Percentiles rank a stretch among this genome's conserved stretches.
These are phyloP conservation scores for Imbricaverruca yamaguchii DNA, from an alignment of 2,888 invertebrate species.

Conservation along the genomic window DNA sequence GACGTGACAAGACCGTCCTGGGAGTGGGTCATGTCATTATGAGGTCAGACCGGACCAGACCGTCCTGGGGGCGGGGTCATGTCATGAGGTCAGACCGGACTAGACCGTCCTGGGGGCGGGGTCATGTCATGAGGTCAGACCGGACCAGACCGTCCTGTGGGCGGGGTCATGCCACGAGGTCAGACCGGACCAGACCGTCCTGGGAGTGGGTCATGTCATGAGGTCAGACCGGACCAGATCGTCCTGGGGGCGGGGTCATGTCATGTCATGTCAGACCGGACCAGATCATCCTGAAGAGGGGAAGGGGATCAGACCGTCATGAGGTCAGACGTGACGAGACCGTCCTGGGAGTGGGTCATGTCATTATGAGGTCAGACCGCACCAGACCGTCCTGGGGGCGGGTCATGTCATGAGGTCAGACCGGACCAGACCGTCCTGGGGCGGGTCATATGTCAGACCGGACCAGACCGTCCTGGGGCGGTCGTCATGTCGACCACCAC, in stretches of 20 bases:
- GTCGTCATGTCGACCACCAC: too few species aligned
- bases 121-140: conserved; percentile 53
- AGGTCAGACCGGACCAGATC: conserved; percentile 84
- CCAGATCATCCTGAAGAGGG: conserved; percentile 72
- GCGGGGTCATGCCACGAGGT: too few species aligned
- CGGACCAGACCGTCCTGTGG: conserved; percentile 79
- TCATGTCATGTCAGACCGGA: conserved; percentile 63
- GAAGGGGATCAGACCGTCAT: conserved; percentile 80
- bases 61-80: conserved; percentile 53
- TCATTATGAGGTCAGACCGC: conserved; percentile 58
- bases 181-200: conserved; percentile 91
- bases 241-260: conserved; percentile 49
- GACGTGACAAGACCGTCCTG: conserved; percentile 89
- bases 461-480: conserved; percentile 79
- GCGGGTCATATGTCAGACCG: conserved; percentile 58
- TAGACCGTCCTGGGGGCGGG: conserved; percentile 63
- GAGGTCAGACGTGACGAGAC: conserved; percentile 79
- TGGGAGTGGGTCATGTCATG: conserved; percentile 36
- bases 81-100: conserved; percentile 67
- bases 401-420: conserved; percentile 53
- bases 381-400: conserved; percentile 73
- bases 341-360: conserved; percentile 53
- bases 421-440: conserved; percentile 79
- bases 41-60: conserved; percentile 79
- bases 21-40: conserved; percentile 22